Conservation (phyloP, 2,888 invertebrate genomes). For the Lochmaea capreae region DNA sequence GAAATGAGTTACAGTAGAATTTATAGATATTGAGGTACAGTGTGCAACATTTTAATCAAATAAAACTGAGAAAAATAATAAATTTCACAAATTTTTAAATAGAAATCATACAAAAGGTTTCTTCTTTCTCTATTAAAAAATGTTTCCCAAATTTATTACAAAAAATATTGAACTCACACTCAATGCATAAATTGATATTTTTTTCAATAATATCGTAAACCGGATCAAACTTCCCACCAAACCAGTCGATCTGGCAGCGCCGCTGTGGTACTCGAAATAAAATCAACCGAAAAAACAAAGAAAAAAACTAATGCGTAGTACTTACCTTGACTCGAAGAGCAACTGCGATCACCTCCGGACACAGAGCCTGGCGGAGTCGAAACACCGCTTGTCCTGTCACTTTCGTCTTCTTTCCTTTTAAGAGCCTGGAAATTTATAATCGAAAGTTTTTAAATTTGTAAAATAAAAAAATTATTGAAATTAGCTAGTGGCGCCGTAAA, state of each 20-base stretch:
- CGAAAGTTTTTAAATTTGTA: background rate
- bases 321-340: slow-evolving; percentile 66
- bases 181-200: too few species aligned
- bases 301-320: slow-evolving; percentile 13
- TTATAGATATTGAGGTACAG: too few species aligned
- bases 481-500: background rate
- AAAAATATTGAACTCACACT: too few species aligned
- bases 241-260: slow-evolving; percentile 8
- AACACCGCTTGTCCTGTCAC: slow-evolving; percentile 62
- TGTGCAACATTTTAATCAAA: too few species aligned
- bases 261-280: slow-evolving; percentile 10
- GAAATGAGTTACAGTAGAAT: too few species aligned
- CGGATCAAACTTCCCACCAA: background rate
- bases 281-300: slow-evolving; percentile 17
- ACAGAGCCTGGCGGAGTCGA: slow-evolving; percentile 67
- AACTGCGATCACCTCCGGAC: slow-evolving; percentile 63
- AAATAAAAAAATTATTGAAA: background rate
- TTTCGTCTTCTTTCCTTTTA: slow-evolving; percentile 66
- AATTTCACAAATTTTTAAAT: too few species aligned
- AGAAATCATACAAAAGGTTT: too few species aligned
- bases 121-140: too few species aligned
- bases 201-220: background rate
- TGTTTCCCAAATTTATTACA: too few species aligned
- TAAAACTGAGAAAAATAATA: too few species aligned
- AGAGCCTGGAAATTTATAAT: slow-evolving; percentile 61